Conservation (phyloP, 2,888 invertebrate species). For the Galerucella nymphaeae region DNA sequence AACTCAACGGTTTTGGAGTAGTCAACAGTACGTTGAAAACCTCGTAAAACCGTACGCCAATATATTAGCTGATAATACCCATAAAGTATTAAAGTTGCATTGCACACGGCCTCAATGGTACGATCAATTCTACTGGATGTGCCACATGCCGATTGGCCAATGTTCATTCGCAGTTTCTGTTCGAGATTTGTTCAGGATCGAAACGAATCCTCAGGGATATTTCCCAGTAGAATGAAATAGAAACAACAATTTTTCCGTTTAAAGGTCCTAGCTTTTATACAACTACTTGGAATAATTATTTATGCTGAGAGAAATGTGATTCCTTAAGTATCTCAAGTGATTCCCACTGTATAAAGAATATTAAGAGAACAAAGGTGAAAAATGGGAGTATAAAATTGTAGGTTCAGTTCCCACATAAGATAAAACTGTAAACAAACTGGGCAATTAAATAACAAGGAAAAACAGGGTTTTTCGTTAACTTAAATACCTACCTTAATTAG, state of each 20-base stretch:
- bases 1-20: conserved; percentile 12
- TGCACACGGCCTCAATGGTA: conserved; percentile 48
- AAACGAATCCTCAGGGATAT: conserved; percentile 37
- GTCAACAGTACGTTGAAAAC: conserved; percentile 37
- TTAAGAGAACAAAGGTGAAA: too few species aligned
- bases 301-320: too few species aligned
- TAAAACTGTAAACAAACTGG: too few species aligned
- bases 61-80: conserved; percentile 44
- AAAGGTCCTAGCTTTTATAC: not conserved
- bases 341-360: too few species aligned
- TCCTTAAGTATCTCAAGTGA: too few species aligned
- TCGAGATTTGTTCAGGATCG: conserved; percentile 39
- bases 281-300: too few species aligned
- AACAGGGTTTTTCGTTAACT: too few species aligned
- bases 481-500: too few species aligned
- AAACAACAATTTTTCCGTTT: not conserved
- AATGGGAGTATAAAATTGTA: too few species aligned
- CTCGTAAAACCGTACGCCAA: conserved; percentile 27
- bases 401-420: too few species aligned
- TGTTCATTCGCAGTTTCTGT: conserved; percentile 24
- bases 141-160: conserved; percentile 42
- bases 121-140: conserved; percentile 45
- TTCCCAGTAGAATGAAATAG: not conserved
- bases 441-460: too few species aligned
- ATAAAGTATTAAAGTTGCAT: conserved; percentile 52